These are phyloP conservation scores for Drosophila prolongata DNA, from an alignment of 2,888 invertebrate species.

Conservation along the genomic window DNA sequence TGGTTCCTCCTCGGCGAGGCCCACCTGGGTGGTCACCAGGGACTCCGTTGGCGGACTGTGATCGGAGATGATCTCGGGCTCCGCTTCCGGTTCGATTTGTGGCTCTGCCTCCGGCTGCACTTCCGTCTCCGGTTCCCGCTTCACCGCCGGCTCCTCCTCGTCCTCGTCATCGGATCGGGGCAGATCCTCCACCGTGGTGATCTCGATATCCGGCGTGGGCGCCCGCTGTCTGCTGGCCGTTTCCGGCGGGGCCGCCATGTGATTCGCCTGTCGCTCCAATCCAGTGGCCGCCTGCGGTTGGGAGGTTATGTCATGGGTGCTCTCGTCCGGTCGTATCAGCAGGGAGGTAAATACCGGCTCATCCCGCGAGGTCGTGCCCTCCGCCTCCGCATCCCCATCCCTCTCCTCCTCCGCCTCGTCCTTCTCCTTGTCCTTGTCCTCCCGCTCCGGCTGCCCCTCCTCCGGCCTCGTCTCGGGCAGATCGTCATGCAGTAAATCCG, in stretches of 20 bases:
- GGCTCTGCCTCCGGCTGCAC: conserved; percentile 15
- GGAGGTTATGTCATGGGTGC: conserved; percentile 80
- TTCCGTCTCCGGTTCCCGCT: conserved; percentile 33
- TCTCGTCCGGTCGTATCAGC: conserved; percentile 83
- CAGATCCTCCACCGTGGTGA: conserved; percentile 83
- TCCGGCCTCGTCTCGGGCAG: conserved; percentile 76
- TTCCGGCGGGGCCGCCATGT: conserved; percentile 77
- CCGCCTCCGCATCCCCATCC: conserved; percentile 42
- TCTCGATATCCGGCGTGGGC: conserved; percentile 84
- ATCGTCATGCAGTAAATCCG: conserved; percentile 87
- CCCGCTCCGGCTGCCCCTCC: neutral
- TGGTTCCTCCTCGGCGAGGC: neutral
- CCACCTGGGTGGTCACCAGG: neutral
- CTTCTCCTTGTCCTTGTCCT: conserved; percentile 28
- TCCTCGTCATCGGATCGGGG: conserved; percentile 84
- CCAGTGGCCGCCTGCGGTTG: conserved; percentile 83
- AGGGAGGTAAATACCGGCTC: conserved; percentile 81
- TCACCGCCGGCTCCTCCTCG: conserved; percentile 76
- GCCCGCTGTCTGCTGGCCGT: conserved; percentile 75
- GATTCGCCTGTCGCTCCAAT: conserved; percentile 30
- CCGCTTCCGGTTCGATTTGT: conserved; percentile 45
- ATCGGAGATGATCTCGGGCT: conserved; percentile 25
- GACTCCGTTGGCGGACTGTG: conserved; percentile 14
- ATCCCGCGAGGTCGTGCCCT: conserved; percentile 13
- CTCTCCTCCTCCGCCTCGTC: conserved; percentile 15